Percentiles rank a stretch among this genome's conserved stretches.
Evolutionary conservation across 2,888 invertebrate species (phyloP).

Genomic region (Limnephilus lunatus): DNA sequence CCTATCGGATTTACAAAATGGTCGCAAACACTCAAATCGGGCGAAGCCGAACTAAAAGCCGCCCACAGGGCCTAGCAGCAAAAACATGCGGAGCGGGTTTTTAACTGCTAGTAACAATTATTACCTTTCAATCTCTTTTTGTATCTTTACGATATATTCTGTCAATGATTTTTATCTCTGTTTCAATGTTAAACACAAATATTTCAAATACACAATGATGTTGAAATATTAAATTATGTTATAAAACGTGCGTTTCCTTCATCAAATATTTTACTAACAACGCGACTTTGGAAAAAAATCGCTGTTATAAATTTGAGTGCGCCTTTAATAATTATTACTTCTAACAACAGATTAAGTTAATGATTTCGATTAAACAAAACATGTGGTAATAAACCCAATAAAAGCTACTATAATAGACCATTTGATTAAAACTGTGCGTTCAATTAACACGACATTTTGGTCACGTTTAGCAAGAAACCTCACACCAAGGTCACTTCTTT

Average conservation of each 20-base stretch:
- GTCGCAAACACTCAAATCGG: no score
- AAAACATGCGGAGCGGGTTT: no score
- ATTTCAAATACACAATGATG: not conserved
- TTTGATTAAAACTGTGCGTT: conserved; percentile 32
- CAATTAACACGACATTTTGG: conserved; percentile 44
- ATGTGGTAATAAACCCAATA: not conserved
- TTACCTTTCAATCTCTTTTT: no score
- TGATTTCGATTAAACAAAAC: conserved; percentile 31
- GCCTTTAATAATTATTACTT: not conserved
- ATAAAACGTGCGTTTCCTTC: conserved; percentile 17
- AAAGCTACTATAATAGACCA: not conserved
- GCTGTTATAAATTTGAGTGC: conserved; percentile 2
- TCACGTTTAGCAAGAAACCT: conserved; percentile 23
- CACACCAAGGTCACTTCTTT: conserved; percentile 11
- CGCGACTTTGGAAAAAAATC: conserved; percentile 34
- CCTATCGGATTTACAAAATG: no score
- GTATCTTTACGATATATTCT: not conserved
- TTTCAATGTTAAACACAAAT: not conserved
- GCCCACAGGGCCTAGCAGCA: no score
- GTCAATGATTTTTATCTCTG: not conserved
- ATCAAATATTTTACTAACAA: conserved; percentile 31
- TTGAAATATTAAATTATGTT: not conserved
- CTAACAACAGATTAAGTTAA: conserved; percentile 16
- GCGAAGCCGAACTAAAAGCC: no score
- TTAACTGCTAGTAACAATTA: no score